Base-by-base conservation (phyloP, 2,888 invertebrate genomes). In the Empis livida region DNA sequence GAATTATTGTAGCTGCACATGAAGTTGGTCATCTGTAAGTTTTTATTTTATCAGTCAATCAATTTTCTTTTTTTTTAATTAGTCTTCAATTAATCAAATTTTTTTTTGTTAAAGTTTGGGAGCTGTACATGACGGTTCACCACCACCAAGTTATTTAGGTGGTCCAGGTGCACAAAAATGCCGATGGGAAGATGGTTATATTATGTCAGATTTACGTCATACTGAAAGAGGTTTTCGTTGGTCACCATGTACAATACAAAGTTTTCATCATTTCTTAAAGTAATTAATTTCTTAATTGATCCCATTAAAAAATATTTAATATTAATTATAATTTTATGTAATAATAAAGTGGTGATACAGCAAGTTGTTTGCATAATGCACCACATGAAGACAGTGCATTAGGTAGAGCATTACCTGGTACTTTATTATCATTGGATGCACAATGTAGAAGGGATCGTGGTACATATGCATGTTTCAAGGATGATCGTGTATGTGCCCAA, bases 21-120 rank as follows among this genome's bases (percentile, higher is more conserved):
- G 93, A 94, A 84, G 91, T 93, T 57, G 93, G 93, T 58, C 93
- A 94, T 76, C 79, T 94, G 92, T 93, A 78, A 86, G 91, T 81
- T 14, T 32, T 32, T 8, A 32, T 6, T 20, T 27, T 35, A 35
- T 9, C 13, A 35, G 35, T n/a, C n/a, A n/a, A 35, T 35, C 13
- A 35, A 35, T 5, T 13, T 35, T 35, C 5, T 20, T 20, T 20
- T 20, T 20, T 20, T 20, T 5, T 20, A 5, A 20, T 5, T 35
- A 3, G 23, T 27, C 13, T n/a, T n/a, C 3, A 41, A 23, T n/a
- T 41, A 23, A 50, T 50, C 47, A 49, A 53, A 48, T 16, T 38
- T 23, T 42, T 41, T 17, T 35, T 14, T 39, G 43, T 58, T 64
- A 10, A 62, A 93, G 93, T 67, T 70, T 93, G 65, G 93, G 93